A percentile compares a stretch with the other conserved stretches of the same genome.
phyloP scores from a whole-genome alignment of 2,797 vertebrate genomes.

The Austrolebias charrua region DNA sequence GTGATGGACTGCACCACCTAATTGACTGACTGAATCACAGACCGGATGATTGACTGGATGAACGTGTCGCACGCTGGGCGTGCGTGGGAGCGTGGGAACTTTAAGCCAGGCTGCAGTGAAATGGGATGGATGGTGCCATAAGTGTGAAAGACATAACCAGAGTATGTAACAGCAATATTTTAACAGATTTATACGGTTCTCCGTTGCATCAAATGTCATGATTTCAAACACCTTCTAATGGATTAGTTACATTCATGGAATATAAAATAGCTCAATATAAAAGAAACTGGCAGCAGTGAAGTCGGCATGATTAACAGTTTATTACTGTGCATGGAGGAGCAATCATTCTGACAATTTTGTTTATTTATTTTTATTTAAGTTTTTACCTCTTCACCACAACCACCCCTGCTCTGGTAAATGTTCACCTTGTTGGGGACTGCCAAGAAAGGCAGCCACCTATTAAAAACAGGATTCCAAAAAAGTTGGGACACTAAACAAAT shows the following conservation, averaged over 20 bases:
- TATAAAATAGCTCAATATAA: too few relatives aligned
- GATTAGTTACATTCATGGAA: constrained; percentile 4
- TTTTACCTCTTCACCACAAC: too few relatives aligned
- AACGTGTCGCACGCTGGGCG: constrained; percentile 54
- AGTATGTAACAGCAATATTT: constrained; percentile 3
- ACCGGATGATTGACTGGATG: constrained; percentile 53
- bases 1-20: constrained; percentile 61
- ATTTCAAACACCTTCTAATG: constrained; percentile 5
- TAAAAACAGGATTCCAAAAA: too few relatives aligned
- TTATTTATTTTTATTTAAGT: too few relatives aligned
- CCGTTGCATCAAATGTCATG: neutral
- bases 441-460: too few relatives aligned
- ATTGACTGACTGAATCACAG: constrained; percentile 60
- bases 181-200: constrained; percentile 2
- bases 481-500: too few relatives aligned
- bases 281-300: neutral
- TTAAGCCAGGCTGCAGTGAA: constrained; percentile 4
- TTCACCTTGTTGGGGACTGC: too few relatives aligned
- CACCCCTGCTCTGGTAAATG: too few relatives aligned
- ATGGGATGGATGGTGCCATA: constrained; percentile 8
- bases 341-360: too few relatives aligned
- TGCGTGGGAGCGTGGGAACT: constrained; percentile 68
- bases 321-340: neutral
- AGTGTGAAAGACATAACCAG: constrained; percentile 5
- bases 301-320: neutral